Conservation (phyloP, 2,797 vertebrate species). For the Galago senegalensis region DNA sequence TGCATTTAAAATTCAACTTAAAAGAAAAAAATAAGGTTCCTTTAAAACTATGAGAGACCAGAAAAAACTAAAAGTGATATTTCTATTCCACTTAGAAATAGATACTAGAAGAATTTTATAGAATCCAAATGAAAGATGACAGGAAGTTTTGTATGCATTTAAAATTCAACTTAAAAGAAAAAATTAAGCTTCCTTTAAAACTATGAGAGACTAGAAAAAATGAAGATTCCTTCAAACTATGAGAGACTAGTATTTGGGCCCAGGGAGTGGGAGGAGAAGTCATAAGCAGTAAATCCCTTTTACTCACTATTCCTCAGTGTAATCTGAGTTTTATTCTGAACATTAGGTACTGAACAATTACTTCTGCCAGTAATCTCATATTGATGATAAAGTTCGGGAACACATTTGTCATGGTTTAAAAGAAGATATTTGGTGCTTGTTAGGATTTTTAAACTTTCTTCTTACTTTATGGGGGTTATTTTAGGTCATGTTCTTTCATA, state of each 20-base stretch:
- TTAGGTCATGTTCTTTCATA: constrained; percentile 34
- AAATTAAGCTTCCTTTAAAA: background rate
- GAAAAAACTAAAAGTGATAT: background rate
- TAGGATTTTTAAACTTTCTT: background rate
- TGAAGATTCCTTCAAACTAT: background rate
- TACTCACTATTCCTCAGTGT: background rate
- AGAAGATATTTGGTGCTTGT: constrained; percentile 13
- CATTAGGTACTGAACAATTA: background rate
- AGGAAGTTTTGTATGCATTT: background rate
- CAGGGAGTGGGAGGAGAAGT: background rate
- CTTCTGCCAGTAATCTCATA: constrained; percentile 37
- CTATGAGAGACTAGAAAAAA: background rate
- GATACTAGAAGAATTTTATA: background rate
- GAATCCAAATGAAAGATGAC: background rate
- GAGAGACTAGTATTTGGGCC: background rate
- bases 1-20: constrained; percentile 36
- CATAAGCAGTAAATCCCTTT: background rate
- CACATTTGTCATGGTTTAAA: constrained; percentile 14
- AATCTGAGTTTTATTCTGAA: constrained; percentile 39
- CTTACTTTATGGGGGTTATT: constrained; percentile 7
- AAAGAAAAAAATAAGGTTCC: background rate
- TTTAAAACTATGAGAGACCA: background rate
- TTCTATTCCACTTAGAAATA: background rate
- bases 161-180: constrained; percentile 37
- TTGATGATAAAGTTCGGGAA: constrained; percentile 52